These are phyloP conservation scores for Callopanchax toddi DNA, from an alignment of 2,113 vertebrate species.

Conservation along the genomic window DNA sequence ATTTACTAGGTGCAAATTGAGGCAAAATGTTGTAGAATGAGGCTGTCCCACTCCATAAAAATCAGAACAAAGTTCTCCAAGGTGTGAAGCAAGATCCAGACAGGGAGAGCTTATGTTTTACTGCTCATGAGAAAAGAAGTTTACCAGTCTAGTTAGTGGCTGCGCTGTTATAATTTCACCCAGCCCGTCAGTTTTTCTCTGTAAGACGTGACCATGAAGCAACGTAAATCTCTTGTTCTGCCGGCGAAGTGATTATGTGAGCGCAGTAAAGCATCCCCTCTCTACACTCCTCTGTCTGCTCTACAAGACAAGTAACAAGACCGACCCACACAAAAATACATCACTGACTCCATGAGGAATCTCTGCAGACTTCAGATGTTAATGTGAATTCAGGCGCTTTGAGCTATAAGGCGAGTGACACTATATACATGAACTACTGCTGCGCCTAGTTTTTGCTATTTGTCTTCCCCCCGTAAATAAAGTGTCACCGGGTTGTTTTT, in stretches of 20 bases:
- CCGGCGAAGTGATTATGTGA: slow-evolving; percentile 24
- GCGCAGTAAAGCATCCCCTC: slow-evolving; percentile 28
- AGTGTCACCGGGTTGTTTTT: neutral
- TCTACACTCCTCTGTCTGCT: slow-evolving; percentile 16
- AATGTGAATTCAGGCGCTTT: slow-evolving; percentile 13
- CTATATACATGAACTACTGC: neutral
- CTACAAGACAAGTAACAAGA: slow-evolving; percentile 41
- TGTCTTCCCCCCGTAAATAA: neutral
- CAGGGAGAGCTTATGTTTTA: neutral
- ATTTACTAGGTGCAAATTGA: too few species aligned
- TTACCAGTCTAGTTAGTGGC: neutral
- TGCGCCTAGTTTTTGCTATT: neutral
- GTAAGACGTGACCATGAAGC: slow-evolving; percentile 2
- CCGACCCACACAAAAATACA: slow-evolving; percentile 18
- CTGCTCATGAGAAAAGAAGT: neutral
- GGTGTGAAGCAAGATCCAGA: neutral
- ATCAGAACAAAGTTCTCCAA: neutral
- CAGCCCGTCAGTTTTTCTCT: neutral
- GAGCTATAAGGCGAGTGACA: slow-evolving; percentile 8
- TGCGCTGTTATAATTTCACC: neutral
- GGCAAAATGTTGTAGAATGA: too few species aligned
- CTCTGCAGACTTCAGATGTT: slow-evolving; percentile 17
- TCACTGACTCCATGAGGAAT: slow-evolving; percentile 23
- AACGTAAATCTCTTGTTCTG: slow-evolving; percentile 6
- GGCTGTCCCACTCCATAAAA: neutral